These are phyloP conservation scores for Tenodera sinensis DNA, from an alignment of 2,888 invertebrate species.

Conservation along the genomic window DNA sequence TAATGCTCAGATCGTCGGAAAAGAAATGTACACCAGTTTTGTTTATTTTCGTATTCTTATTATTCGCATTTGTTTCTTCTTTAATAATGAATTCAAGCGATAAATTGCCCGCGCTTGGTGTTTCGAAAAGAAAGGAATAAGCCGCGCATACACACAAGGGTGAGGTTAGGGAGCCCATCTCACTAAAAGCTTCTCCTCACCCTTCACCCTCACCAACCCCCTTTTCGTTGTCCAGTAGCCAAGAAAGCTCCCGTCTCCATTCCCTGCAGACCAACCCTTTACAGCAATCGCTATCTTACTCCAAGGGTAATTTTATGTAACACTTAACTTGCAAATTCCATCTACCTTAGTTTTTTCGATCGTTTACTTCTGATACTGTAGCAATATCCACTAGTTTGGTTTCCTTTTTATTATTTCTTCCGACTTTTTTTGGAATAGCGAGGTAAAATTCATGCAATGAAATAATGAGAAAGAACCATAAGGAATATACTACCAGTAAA, in stretches of 20 bases:
- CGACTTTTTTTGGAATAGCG: too few species aligned
- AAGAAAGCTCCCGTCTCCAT: neutral
- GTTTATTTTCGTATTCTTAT: neutral
- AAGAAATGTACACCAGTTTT: neutral
- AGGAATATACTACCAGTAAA: too few species aligned
- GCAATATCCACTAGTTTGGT: too few species aligned
- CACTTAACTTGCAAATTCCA: neutral
- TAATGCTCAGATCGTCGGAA: neutral
- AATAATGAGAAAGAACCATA: too few species aligned
- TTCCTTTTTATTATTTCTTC: too few species aligned
- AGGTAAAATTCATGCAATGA: too few species aligned
- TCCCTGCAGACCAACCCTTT: neutral
- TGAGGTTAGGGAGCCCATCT: neutral
- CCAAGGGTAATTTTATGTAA: neutral
- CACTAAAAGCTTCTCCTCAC: neutral
- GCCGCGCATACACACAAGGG: neutral
- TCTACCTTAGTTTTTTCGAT: neutral
- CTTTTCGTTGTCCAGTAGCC: neutral
- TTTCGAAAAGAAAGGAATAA: neutral
- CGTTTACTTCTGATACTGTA: neutral
- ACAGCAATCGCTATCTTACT: neutral
- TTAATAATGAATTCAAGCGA: neutral
- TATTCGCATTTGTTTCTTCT: neutral
- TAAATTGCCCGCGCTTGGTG: neutral
- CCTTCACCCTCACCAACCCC: neutral